A percentile compares a stretch with the other conserved stretches of the same genome.
These are phyloP conservation scores for Hedychridium roseum DNA, from an alignment of 2,888 invertebrate species.

Conservation along the genomic window DNA sequence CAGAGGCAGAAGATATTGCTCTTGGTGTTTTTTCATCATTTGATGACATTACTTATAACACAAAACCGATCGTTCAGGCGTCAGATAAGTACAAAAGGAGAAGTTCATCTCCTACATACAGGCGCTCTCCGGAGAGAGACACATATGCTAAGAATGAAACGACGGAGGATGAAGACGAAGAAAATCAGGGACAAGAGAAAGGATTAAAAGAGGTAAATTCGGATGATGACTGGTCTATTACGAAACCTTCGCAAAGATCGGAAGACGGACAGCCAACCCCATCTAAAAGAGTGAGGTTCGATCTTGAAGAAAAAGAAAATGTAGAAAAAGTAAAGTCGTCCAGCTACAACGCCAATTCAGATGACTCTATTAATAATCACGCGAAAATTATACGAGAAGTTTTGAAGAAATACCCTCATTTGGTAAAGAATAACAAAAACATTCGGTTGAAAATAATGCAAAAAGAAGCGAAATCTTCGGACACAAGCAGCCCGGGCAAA, in stretches of 20 bases:
- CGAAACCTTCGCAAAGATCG: slow-evolving; percentile 55
- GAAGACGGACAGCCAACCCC: slow-evolving; percentile 50
- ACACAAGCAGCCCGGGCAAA: slow-evolving; percentile 46
- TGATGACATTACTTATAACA: slow-evolving; percentile 76
- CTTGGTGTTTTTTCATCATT: slow-evolving; percentile 73
- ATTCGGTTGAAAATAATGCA: slow-evolving; percentile 86
- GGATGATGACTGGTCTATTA: slow-evolving; percentile 57
- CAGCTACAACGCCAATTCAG: slow-evolving; percentile 31
- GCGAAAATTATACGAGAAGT: slow-evolving; percentile 89
- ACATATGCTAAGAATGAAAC: slow-evolving; percentile 52
- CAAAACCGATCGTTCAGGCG: slow-evolving; percentile 73
- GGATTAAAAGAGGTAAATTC: slow-evolving; percentile 50
- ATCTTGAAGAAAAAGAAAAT: slow-evolving; percentile 72
- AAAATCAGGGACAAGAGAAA: slow-evolving; percentile 45
- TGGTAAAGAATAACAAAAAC: slow-evolving; percentile 86
- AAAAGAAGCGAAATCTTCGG: slow-evolving; percentile 62
- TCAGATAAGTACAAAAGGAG: slow-evolving; percentile 55
- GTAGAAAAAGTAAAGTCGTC: slow-evolving; percentile 60
- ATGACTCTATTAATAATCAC: slow-evolving; percentile 69
- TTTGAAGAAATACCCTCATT: slow-evolving; percentile 85
- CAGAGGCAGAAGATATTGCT: slow-evolving; percentile 75
- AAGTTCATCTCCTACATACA: slow-evolving; percentile 24
- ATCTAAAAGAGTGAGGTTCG: slow-evolving; percentile 67
- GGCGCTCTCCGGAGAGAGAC: slow-evolving; percentile 50
- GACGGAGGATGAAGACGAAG: slow-evolving; percentile 59